phyloP scores from a whole-genome alignment of 2,113 vertebrate species.

The Chamaea fasciata region DNA sequence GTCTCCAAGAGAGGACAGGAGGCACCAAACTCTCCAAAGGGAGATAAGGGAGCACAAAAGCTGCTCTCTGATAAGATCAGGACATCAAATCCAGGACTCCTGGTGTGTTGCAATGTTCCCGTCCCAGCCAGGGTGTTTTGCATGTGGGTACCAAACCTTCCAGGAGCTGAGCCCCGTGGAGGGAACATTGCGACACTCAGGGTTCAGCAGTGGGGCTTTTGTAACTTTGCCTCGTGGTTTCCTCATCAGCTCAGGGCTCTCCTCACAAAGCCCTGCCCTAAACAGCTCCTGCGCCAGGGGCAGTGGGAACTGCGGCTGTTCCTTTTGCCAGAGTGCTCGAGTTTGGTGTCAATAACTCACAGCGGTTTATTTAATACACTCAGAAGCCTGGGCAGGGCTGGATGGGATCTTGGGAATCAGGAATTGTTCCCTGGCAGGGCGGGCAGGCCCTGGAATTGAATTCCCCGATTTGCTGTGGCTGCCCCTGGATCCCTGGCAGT shows the following conservation, averaged over 20 bases:
- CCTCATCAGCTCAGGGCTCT: neutral
- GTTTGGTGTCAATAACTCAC: neutral
- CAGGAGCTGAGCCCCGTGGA: neutral
- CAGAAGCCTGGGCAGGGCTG: neutral
- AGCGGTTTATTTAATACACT: neutral
- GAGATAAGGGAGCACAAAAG: neutral
- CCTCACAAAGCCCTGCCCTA: neutral
- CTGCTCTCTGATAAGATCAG: neutral
- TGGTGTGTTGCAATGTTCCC: neutral
- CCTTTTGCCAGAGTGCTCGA: neutral
- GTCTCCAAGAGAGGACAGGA: neutral
- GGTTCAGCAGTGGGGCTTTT: neutral
- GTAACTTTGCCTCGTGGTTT: neutral
- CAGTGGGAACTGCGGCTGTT: neutral
- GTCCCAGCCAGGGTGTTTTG: neutral
- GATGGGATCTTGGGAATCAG: neutral
- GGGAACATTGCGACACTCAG: neutral
- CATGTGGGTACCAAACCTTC: neutral
- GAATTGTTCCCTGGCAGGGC: neutral
- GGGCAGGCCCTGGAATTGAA: neutral
- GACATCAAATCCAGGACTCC: neutral
- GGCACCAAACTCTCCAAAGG: neutral
- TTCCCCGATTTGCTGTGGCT: neutral
- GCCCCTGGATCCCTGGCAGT: neutral
- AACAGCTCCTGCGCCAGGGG: neutral